These are phyloP conservation scores for Galbula dea DNA, from an alignment of 2,113 vertebrate species.

Conservation along the genomic window DNA sequence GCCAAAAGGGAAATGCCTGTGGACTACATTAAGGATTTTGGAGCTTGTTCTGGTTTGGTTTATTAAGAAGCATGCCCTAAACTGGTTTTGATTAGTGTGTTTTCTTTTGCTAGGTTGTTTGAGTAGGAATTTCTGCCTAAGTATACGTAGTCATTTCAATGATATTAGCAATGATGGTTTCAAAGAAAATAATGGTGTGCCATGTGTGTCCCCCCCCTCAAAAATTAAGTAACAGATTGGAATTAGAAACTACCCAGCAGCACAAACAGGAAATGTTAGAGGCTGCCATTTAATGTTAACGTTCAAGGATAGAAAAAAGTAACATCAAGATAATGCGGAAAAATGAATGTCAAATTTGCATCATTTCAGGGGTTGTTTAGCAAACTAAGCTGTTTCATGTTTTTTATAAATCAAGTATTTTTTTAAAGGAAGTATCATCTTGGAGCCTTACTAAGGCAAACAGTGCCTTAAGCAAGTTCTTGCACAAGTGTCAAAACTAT, in stretches of 20 bases:
- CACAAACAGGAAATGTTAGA: neutral
- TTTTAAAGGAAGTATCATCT: neutral
- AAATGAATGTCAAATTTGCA: neutral
- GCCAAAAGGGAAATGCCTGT: neutral
- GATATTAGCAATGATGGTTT: neutral
- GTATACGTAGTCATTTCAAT: neutral
- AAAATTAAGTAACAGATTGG: neutral
- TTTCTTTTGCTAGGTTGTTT: neutral
- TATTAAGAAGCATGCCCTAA: neutral
- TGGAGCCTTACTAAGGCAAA: neutral
- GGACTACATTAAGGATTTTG: neutral
- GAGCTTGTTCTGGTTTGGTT: neutral
- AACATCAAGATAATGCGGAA: neutral
- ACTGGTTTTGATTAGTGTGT: neutral
- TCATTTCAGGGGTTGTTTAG: neutral
- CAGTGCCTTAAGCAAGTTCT: neutral
- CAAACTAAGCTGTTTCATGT: neutral
- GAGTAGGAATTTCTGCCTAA: neutral
- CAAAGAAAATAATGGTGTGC: neutral
- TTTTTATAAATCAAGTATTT: neutral
- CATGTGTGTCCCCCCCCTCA: too few species aligned
- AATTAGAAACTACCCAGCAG: neutral
- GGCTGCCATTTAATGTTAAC: neutral
- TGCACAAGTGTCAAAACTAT: neutral
- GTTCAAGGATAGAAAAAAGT: neutral